Base-by-base conservation (phyloP, 2,888 invertebrate species). In the Emmelina monodactyla region DNA sequence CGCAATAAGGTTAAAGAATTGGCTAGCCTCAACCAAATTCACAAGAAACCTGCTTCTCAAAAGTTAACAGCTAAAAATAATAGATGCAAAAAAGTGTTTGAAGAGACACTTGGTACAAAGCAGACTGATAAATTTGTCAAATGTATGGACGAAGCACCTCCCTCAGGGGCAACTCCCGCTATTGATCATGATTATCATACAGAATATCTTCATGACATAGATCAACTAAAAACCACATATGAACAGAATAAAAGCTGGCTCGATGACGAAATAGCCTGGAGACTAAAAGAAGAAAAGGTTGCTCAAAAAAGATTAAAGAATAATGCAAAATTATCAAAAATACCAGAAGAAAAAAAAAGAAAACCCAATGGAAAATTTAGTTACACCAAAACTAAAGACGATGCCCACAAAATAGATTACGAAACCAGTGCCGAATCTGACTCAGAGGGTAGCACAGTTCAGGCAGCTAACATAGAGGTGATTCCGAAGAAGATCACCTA, bases 41-140 rank as follows among this genome's bases (percentile, higher is more conserved):
- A 64, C 44, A 48, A 57, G 39, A 58, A 61, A 33, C 56, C 52
- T 42, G 16, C 47, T 11, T 35, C 47, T 34, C 63, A 63, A 11
- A 60, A 51, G 40, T 28, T 49, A 32, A 41, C 49, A 36, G 39
- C 46, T 13, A 72, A 71, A 51, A 64, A 58, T 39, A 57, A 63
- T 22, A 66, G 63, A 38, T 78, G 76, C 50, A 71, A 60, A 44
- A 79, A 72, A 50, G 52, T 73, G 16, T 79, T 70, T 58, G 78
- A 78, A 50, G 71, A 67, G 39, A 60, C 78, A 37, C 51, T 78
- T 28, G 59, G 51, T 29, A 70, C 54, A 45, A 62, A 60, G 43
- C 64, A 63, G 41, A 49, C 44, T 16, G 57, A 62, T 15, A 62
- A 50, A 46, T 45, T 58, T 12, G 62, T 64, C 14, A 75, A 73